Percentiles rank a stretch among this genome's conserved stretches.
Evolutionary conservation across 2,797 vertebrate genomes (phyloP).

Genomic region (Ateles fusciceps): DNA sequence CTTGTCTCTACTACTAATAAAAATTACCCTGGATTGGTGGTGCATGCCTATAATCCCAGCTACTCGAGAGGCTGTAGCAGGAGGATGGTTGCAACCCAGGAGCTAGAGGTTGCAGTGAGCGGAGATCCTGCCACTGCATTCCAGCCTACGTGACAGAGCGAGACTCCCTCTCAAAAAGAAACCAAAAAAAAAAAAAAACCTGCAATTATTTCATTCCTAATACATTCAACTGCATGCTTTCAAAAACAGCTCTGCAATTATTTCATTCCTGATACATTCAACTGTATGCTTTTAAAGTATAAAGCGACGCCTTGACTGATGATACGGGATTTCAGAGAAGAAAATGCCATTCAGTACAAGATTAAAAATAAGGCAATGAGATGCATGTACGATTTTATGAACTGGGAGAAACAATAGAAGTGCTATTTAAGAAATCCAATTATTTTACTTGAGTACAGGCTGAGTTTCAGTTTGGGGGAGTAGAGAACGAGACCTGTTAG

Average conservation of each 20-base stretch:
- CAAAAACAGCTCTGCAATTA: background rate
- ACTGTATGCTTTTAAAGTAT: background rate
- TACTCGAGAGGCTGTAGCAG: background rate
- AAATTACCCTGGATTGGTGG: background rate
- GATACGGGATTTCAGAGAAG: background rate
- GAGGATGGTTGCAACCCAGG: background rate
- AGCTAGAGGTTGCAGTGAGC: background rate
- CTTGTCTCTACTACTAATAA: background rate
- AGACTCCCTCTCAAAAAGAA: background rate
- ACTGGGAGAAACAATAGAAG: background rate
- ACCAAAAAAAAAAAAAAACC: background rate
- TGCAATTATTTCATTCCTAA: too few relatives aligned
- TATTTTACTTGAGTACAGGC: background rate
- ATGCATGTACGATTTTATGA: slow-evolving; percentile 15
- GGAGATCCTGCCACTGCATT: background rate
- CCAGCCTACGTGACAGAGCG: background rate
- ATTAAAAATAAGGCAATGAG: slow-evolving; percentile 33
- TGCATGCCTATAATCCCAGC: background rate
- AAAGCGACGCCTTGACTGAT: background rate
- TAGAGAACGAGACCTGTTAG: background rate
- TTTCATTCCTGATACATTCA: background rate
- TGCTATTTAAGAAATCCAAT: background rate
- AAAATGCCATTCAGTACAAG: background rate
- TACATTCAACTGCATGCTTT: too few relatives aligned
- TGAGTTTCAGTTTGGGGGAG: background rate